These are phyloP conservation scores for Paguma larvata DNA, from an alignment of 2,797 vertebrate genomes.

Conservation along the genomic window DNA sequence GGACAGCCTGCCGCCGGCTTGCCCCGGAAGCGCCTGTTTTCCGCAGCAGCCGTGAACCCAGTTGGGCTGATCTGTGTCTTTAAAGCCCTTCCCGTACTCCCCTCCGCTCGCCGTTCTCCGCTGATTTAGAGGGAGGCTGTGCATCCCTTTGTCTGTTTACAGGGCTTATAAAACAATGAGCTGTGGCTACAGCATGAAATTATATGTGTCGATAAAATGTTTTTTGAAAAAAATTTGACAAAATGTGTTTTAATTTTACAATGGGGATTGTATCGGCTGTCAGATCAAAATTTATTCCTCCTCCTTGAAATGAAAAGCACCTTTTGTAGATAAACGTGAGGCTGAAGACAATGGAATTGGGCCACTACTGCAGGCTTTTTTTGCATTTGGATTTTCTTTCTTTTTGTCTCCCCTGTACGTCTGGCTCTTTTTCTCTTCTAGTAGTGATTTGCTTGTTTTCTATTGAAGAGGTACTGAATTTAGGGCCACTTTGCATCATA, in stretches of 20 bases:
- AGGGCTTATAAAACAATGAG: slow-evolving; percentile 65
- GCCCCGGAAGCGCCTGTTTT: background rate
- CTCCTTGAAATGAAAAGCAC: slow-evolving; percentile 69
- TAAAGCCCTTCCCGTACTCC: background rate
- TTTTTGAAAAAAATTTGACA: slow-evolving; percentile 57
- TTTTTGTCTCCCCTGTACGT: background rate
- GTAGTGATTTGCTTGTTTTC: slow-evolving; percentile 65
- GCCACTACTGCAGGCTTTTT: slow-evolving; percentile 56
- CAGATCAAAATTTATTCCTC: slow-evolving; percentile 80
- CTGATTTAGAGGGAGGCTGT: slow-evolving; percentile 62
- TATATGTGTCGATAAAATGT: slow-evolving; percentile 77
- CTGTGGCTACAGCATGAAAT: slow-evolving; percentile 59
- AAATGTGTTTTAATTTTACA: slow-evolving; percentile 79
- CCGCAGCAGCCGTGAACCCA: accelerated
- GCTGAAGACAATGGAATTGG: slow-evolving; percentile 71
- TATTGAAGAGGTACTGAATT: slow-evolving; percentile 36
- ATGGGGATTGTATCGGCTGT: slow-evolving; percentile 70
- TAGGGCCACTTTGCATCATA: background rate
- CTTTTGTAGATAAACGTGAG: slow-evolving; percentile 72
- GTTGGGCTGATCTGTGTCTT: slow-evolving; percentile 52
- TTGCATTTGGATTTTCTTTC: slow-evolving; percentile 65
- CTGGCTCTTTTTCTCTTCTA: slow-evolving; percentile 49
- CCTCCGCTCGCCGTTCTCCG: background rate
- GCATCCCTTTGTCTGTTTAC: slow-evolving; percentile 72
- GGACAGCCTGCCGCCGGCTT: background rate